Conservation (phyloP, 64 coral and sea anemone genomes). For the Actinia tenebrosa region DNA sequence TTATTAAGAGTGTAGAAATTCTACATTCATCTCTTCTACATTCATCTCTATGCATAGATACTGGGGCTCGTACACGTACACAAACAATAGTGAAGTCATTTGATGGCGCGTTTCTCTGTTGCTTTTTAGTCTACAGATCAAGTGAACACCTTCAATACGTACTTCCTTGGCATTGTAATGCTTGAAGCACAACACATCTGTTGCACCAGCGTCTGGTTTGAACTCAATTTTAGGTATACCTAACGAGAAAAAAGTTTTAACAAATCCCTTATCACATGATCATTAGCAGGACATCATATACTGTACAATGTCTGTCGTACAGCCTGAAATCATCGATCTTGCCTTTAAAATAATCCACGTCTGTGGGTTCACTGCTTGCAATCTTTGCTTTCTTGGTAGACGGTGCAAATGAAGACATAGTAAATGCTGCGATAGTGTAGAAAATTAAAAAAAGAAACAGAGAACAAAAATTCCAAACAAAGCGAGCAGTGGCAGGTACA, state of each 20-base stretch:
- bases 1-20: background rate
- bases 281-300: background rate
- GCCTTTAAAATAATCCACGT: constrained; percentile 73
- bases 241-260: background rate
- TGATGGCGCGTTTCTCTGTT: background rate
- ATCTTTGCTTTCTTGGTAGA: constrained; percentile 61
- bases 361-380: constrained; percentile 18
- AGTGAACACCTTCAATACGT: background rate
- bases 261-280: background rate
- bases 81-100: background rate
- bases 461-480: background rate
- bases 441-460: background rate
- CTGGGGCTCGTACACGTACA: background rate
- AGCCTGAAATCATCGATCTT: background rate
- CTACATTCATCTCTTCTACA: background rate
- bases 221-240: constrained; percentile 74
- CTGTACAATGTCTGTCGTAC: background rate
- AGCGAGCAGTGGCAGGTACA: background rate
- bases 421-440: background rate
- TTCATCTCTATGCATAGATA: background rate
- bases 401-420: constrained; percentile 91
- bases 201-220: constrained; percentile 61
- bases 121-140: background rate
- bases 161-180: constrained; percentile 80
- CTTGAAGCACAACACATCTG: constrained; percentile 75